phyloP scores from a whole-genome alignment of 2,113 vertebrate species.

The Tylochromis polylepis region DNA sequence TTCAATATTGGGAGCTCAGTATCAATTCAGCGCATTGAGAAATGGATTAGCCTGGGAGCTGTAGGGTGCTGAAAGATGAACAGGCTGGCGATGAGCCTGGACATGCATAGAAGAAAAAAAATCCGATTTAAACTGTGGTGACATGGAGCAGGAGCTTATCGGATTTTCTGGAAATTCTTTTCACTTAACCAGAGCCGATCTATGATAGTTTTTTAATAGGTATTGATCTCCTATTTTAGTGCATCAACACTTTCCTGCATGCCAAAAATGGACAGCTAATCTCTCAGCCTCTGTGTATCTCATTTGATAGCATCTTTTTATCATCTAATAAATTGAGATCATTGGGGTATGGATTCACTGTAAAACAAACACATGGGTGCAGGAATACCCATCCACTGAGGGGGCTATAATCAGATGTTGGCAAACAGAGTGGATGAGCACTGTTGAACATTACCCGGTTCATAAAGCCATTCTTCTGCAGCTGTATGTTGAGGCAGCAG shows the following conservation, averaged over 20 bases:
- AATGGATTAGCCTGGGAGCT: neutral
- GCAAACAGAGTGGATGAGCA: neutral
- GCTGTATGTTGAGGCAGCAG: neutral
- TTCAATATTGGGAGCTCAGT: neutral
- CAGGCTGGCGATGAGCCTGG: neutral
- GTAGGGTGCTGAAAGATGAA: neutral
- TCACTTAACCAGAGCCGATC: neutral
- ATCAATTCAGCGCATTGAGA: neutral
- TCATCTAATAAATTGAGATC: slow-evolving; percentile 4
- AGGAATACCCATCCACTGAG: neutral
- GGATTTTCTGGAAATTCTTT: neutral
- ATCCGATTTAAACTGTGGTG: neutral
- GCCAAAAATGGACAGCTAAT: neutral
- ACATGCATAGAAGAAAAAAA: neutral
- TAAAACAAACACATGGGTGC: slow-evolving; percentile 1
- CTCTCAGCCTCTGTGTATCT: neutral
- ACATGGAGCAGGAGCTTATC: neutral
- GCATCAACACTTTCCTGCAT: neutral
- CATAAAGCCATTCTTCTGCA: neutral
- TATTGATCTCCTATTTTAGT: neutral
- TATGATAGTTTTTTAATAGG: neutral
- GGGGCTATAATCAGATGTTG: neutral
- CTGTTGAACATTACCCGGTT: neutral
- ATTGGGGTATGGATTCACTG: neutral
- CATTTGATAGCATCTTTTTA: neutral